Base-by-base conservation (phyloP, 2,797 vertebrate genomes). In the Todus mexicanus region DNA sequence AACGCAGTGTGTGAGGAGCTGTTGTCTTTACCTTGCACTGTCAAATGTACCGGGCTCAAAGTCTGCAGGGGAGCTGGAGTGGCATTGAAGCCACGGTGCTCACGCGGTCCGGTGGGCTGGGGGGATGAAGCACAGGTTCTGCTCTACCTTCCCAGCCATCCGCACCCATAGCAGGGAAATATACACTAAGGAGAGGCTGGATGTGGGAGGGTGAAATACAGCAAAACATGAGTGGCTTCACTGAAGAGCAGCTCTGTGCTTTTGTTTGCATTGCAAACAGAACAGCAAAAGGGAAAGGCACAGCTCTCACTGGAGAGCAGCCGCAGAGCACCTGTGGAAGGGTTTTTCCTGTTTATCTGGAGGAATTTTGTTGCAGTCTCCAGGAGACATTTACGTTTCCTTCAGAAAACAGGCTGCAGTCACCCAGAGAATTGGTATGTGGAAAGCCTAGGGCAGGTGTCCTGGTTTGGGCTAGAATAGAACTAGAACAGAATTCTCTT, bases 161-260 rank as follows among this genome's bases (percentile, higher is more conserved):
- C 1, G 0, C 35, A 1, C 0, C 51, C 2, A 0, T 4, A 6
- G 51, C 63, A 15, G 35, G 38, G 35, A 29, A 23, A 71, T 2
- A 3, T 40, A 0, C 4, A 0, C 14, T 2, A 0, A 1, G 3
- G 50, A 17, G 63, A 20, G 76, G 42, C 33, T 59, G 86, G n/a
- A 1, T 13, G 77, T 7, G 59, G 31, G 71, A 65, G 82, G 31
- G 21, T 29, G 84, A 23, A 31, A 68, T 0, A 0, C 57, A 25
- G 68, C 53, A 15, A 11, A 23, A 37, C 31, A 20, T 17, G 37
- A 16, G 54, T 6, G 6, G 23, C 15, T 27, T 5, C 38, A 11
- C 29, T 0, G 14, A 15, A 19, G 25, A 50, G 84, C 71, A 7
- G 51, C 48, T 38, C 37, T 27, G 9, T 7, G 56, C 56, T 54